Evolutionary conservation across 2,797 vertebrate species (phyloP).

Genomic region (Enteromius anoplus): DNA sequence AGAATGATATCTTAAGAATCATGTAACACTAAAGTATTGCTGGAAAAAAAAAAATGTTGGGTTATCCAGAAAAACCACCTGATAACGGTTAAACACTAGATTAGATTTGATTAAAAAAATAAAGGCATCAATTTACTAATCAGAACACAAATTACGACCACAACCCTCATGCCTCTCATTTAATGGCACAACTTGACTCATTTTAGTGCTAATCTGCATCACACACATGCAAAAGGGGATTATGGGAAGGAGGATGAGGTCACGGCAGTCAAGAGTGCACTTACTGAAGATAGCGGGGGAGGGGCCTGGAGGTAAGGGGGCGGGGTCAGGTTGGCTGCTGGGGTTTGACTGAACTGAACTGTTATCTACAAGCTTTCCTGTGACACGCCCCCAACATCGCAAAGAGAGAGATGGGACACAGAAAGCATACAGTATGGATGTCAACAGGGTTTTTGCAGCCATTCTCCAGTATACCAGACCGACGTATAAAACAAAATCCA

Average conservation of each 20-base stretch:
- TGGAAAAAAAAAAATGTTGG: no score
- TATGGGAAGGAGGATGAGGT: neutral
- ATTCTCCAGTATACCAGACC: no score
- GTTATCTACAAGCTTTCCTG: slow-evolving; percentile 78
- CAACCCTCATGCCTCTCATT: neutral
- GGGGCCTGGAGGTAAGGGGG: slow-evolving; percentile 66
- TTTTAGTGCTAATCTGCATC: neutral
- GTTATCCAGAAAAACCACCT: neutral
- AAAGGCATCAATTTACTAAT: neutral
- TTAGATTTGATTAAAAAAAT: neutral
- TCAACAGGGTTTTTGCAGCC: neutral
- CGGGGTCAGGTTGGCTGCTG: slow-evolving; percentile 71
- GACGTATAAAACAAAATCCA: neutral
- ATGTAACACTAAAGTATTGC: no score
- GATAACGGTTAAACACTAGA: neutral
- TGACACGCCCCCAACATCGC: slow-evolving; percentile 49
- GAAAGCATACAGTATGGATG: slow-evolving; percentile 4
- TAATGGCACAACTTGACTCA: neutral
- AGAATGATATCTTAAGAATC: no score
- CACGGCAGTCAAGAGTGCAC: slow-evolving; percentile 57
- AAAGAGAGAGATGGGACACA: slow-evolving; percentile 40
- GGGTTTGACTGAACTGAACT: slow-evolving; percentile 74
- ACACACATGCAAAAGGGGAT: slow-evolving; percentile 11
- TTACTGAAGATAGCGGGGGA: slow-evolving; percentile 77
- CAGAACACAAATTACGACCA: neutral